Percentiles rank a stretch among this genome's conserved stretches.
Conservation (phyloP, 2,888 invertebrate species). For the Dynastes grantii region DNA sequence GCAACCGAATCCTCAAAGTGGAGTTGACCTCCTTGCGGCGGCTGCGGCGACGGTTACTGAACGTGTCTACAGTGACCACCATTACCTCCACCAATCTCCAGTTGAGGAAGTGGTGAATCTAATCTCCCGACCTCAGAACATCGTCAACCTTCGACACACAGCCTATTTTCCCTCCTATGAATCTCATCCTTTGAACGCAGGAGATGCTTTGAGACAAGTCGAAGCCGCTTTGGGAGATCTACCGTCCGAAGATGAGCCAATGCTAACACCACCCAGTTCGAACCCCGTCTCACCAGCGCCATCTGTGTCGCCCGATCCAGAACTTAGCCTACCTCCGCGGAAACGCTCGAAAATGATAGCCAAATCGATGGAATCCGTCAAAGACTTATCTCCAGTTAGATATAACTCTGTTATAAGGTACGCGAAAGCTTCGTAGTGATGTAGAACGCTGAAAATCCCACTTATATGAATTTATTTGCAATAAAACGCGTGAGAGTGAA, state of each 20-base stretch:
- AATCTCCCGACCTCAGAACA: constrained; percentile 61
- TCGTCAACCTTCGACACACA: constrained; percentile 60
- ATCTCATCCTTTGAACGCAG: constrained; percentile 68
- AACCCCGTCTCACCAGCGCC: constrained; percentile 73
- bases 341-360: constrained; percentile 86
- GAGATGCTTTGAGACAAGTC: constrained; percentile 75
- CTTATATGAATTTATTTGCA: background rate
- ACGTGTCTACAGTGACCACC: constrained; percentile 64
- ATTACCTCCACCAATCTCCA: constrained; percentile 55
- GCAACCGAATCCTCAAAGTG: constrained; percentile 62
- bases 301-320: constrained; percentile 71
- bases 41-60: constrained; percentile 70
- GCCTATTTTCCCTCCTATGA: constrained; percentile 65
- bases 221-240: constrained; percentile 77
- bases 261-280: constrained; percentile 75
- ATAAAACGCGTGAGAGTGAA: no score
- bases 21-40: constrained; percentile 69
- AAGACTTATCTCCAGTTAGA: constrained; percentile 64
- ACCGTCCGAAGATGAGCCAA: constrained; percentile 71
- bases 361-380: constrained; percentile 75
- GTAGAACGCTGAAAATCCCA: no score
- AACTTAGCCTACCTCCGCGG: constrained; percentile 82
- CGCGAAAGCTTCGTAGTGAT: constrained; percentile 78
- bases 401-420: constrained; percentile 89
- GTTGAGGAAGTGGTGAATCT: constrained; percentile 65